Evolutionary conservation across 2,888 invertebrate genomes (phyloP).

Genomic region (Xylophagus ater): DNA sequence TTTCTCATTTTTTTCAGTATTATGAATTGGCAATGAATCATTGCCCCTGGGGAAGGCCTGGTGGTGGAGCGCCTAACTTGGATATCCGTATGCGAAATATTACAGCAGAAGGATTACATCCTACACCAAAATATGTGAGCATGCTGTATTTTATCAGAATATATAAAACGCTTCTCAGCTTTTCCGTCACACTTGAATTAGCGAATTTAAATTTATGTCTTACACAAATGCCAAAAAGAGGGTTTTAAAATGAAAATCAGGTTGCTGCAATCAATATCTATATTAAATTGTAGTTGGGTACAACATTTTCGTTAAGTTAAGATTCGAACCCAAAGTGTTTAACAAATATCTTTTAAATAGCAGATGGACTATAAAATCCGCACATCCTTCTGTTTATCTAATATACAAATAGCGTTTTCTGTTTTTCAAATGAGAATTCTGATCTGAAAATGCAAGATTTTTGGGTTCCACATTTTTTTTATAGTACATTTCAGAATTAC

Average conservation of each 20-base stretch:
- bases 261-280: not conserved
- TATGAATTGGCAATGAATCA: conserved; percentile 58
- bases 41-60: conserved; percentile 69
- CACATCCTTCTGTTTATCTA: no score
- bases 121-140: conserved; percentile 46
- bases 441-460: no score
- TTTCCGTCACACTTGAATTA: not conserved
- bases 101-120: conserved; percentile 52
- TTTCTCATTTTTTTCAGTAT: no score
- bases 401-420: no score
- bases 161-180: not conserved
- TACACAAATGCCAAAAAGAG: no score
- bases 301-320: no score
- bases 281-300: conserved; percentile 19
- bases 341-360: no score
- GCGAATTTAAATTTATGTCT: not conserved
- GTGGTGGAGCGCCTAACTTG: conserved; percentile 60
- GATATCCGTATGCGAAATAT: conserved; percentile 58
- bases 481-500: no score
- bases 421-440: no score
- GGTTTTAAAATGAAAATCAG: no score
- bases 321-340: conserved; percentile 24
- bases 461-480: no score
- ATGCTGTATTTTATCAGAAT: not conserved
- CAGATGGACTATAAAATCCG: no score